These are phyloP conservation scores for Psococerastis gibbosa DNA, from an alignment of 2,888 invertebrate species.

Conservation along the genomic window DNA sequence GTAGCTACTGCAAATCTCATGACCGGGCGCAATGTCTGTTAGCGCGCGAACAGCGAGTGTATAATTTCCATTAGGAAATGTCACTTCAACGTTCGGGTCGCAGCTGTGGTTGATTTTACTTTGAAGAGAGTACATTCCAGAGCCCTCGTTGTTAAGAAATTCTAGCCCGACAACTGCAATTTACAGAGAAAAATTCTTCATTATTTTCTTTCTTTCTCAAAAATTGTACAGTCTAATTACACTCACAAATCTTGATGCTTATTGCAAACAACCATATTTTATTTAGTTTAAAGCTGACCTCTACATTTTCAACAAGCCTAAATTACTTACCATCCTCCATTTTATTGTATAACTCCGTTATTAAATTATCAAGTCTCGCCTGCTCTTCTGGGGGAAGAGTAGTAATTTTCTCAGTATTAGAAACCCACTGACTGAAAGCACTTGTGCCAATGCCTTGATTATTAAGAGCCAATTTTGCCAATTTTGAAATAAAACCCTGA, in stretches of 20 bases:
- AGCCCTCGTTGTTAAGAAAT: conserved; percentile 84
- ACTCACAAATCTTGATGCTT: not conserved
- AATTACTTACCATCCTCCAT: conserved; percentile 50
- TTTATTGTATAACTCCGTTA: conserved; percentile 65
- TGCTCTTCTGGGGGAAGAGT: conserved; percentile 45
- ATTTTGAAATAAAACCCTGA: conserved; percentile 57
- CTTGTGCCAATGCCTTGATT: conserved; percentile 90
- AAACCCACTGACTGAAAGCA: conserved; percentile 72
- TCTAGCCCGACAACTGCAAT: conserved; percentile 38
- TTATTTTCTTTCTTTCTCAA: no score
- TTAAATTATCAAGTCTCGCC: conserved; percentile 47
- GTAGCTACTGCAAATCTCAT: conserved; percentile 83
- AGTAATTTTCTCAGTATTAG: conserved; percentile 44
- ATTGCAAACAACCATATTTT: no score
- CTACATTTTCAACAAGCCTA: no score
- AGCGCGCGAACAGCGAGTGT: conserved; percentile 51
- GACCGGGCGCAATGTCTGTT: conserved; percentile 50
- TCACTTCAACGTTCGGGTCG: conserved; percentile 66
- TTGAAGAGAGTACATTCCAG: conserved; percentile 69
- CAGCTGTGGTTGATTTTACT: conserved; percentile 89
- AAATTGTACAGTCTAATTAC: no score
- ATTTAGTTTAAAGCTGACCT: no score
- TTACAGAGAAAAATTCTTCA: conserved; percentile 10
- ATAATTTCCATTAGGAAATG: conserved; percentile 68
- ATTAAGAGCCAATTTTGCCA: conserved; percentile 63